phyloP scores from a whole-genome alignment of 2,797 vertebrate genomes.

The Orientallactaga sibirica region DNA sequence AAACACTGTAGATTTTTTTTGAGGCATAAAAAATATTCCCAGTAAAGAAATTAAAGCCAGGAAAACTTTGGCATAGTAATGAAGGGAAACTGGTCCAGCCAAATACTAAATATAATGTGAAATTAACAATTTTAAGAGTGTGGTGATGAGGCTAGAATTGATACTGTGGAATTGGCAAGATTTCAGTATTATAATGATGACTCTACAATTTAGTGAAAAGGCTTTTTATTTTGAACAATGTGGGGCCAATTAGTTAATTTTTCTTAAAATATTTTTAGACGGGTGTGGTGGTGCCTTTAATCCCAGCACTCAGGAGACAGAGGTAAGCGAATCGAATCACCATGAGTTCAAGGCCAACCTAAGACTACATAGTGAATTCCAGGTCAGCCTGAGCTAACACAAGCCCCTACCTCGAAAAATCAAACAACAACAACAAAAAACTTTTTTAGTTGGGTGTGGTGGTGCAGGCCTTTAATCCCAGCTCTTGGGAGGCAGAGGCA shows the following conservation, averaged over 20 bases:
- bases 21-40: background rate
- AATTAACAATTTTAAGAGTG: slow-evolving; percentile 22
- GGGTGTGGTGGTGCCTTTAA: too few species aligned
- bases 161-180: background rate
- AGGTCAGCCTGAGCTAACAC: too few species aligned
- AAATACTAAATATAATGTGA: slow-evolving; percentile 11
- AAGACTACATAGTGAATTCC: too few species aligned
- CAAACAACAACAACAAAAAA: too few species aligned
- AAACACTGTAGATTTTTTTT: background rate
- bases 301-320: too few species aligned
- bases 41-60: slow-evolving; percentile 49
- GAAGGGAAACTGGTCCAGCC: slow-evolving; percentile 27
- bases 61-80: slow-evolving; percentile 25
- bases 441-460: too few species aligned
- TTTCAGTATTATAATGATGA: slow-evolving; percentile 24
- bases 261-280: too few species aligned
- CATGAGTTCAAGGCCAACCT: too few species aligned
- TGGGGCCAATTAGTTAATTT: background rate
- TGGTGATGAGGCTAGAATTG: background rate
- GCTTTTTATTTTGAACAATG: slow-evolving; percentile 30
- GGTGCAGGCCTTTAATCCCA: too few species aligned
- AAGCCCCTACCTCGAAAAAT: too few species aligned
- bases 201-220: background rate
- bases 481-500: too few species aligned
- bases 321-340: too few species aligned